Percentiles rank a stretch among this genome's conserved stretches.
Conservation (phyloP, 1,140 invertebrate genomes). For the Trichoplusia ni region DNA sequence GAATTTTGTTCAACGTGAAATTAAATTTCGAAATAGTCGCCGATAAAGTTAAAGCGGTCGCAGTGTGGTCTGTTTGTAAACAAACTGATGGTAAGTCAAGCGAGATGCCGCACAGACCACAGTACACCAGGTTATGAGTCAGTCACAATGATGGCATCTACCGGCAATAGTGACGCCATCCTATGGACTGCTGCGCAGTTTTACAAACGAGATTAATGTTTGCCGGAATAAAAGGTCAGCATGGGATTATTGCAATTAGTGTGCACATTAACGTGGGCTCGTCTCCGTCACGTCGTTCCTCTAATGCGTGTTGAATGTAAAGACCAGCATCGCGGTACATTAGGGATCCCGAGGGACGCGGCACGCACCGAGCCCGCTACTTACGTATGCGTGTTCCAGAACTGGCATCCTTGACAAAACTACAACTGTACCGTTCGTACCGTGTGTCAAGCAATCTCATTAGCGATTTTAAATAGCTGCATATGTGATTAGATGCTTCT, state of each 20-base stretch:
- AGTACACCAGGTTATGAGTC: constrained; percentile 54
- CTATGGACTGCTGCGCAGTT: constrained; percentile 21
- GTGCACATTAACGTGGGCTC: constrained; percentile 40
- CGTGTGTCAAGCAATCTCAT: no score
- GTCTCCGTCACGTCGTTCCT: constrained; percentile 43
- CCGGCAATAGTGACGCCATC: constrained; percentile 35
- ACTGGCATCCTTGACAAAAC: constrained; percentile 16
- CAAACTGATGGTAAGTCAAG: constrained; percentile 41
- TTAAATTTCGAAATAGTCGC: background rate
- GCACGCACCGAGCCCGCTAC: constrained; percentile 35
- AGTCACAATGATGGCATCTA: constrained; percentile 58
- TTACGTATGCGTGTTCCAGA: constrained; percentile 44
- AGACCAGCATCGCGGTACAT: constrained; percentile 62
- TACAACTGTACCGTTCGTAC: no score
- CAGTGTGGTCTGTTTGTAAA: constrained; percentile 55
- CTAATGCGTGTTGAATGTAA: constrained; percentile 65
- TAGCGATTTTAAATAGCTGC: no score
- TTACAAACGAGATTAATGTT: constrained; percentile 3
- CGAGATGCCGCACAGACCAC: constrained; percentile 22
- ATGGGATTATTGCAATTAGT: constrained; percentile 29
- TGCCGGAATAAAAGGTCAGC: constrained; percentile 5
- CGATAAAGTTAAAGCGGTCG: background rate
- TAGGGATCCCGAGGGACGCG: constrained; percentile 60
- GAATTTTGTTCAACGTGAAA: background rate
- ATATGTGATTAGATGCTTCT: no score